These are phyloP conservation scores for Poeciliopsis presidionis DNA, from an alignment of 2,797 vertebrate species.

Conservation along the genomic window DNA sequence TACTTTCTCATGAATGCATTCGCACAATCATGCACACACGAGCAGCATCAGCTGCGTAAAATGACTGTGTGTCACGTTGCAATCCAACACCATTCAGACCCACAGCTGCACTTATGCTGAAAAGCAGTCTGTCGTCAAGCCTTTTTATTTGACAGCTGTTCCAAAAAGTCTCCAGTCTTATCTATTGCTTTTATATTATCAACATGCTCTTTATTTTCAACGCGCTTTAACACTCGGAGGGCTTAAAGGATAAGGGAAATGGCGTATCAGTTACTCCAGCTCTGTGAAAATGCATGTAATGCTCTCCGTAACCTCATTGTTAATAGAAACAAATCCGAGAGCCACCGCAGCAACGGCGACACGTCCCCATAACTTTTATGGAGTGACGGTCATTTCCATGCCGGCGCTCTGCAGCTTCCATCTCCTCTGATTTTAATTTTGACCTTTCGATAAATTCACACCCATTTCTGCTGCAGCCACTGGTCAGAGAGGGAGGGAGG, in stretches of 20 bases:
- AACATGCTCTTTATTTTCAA: conserved; percentile 53
- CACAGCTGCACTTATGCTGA: conserved; percentile 76
- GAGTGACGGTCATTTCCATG: conserved; percentile 64
- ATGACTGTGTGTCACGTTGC: conserved; percentile 51
- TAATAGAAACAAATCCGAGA: conserved; percentile 66
- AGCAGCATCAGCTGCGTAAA: conserved; percentile 55
- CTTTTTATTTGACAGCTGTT: conserved; percentile 78
- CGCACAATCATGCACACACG: conserved; percentile 25
- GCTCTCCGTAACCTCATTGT: conserved; percentile 64
- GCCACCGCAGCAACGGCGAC: conserved; percentile 47
- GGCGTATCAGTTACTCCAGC: conserved; percentile 68
- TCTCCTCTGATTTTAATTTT: conserved; percentile 69
- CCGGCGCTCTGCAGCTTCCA: conserved; percentile 45
- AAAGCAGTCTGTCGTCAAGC: conserved; percentile 69
- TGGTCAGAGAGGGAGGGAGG: conserved; percentile 29
- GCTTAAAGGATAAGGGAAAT: conserved; percentile 71
- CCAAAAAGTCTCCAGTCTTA: conserved; percentile 54
- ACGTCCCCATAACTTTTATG: conserved; percentile 60
- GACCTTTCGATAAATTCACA: conserved; percentile 79
- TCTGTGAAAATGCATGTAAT: conserved; percentile 70
- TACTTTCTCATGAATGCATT: conserved; percentile 11
- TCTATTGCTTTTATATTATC: conserved; percentile 67
- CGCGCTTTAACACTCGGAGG: conserved; percentile 66
- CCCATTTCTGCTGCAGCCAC: conserved; percentile 48
- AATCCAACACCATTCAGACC: conserved; percentile 54